A percentile compares a stretch with the other conserved stretches of the same genome.
These are phyloP conservation scores for Ochlodes sylvanus DNA, from an alignment of 2,888 invertebrate species.

Conservation along the genomic window DNA sequence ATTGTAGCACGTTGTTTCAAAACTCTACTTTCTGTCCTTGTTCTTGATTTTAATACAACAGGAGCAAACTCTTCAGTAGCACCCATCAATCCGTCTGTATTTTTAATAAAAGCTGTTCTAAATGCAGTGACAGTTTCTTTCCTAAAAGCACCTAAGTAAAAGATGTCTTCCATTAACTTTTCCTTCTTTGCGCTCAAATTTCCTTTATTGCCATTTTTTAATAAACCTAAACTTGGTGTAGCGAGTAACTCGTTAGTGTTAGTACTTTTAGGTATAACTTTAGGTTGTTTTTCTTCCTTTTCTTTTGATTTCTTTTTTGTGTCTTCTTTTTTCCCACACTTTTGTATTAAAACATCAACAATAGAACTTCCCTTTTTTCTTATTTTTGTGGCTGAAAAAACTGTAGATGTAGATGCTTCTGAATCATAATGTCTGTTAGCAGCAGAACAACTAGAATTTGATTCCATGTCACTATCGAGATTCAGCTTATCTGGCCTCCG, in stretches of 20 bases:
- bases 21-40: slow-evolving; percentile 90
- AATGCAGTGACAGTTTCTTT: slow-evolving; percentile 89
- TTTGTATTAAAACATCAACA: slow-evolving; percentile 87
- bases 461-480: slow-evolving; percentile 88
- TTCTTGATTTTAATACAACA: slow-evolving; percentile 89
- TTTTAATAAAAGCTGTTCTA: slow-evolving; percentile 87
- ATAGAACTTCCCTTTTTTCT: slow-evolving; percentile 85
- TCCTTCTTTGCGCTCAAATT: slow-evolving; percentile 73
- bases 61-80: slow-evolving; percentile 88
- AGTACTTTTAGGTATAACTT: slow-evolving; percentile 84
- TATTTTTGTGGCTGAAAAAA: slow-evolving; percentile 85
- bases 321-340: slow-evolving; percentile 86
- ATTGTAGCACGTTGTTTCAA: slow-evolving; percentile 90
- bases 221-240: slow-evolving; percentile 86
- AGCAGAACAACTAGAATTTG: slow-evolving; percentile 87
- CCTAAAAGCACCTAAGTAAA: slow-evolving; percentile 87
- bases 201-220: slow-evolving; percentile 73
- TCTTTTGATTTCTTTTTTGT: slow-evolving; percentile 82
- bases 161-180: slow-evolving; percentile 84
- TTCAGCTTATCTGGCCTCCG: slow-evolving; percentile 77
- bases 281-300: slow-evolving; percentile 82
- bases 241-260: slow-evolving; percentile 84
- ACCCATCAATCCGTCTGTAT: slow-evolving; percentile 84
- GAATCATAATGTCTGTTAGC: slow-evolving; percentile 87
- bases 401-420: slow-evolving; percentile 88